Conservation (phyloP, 2,113 vertebrate species). For the Malurus elegans region DNA sequence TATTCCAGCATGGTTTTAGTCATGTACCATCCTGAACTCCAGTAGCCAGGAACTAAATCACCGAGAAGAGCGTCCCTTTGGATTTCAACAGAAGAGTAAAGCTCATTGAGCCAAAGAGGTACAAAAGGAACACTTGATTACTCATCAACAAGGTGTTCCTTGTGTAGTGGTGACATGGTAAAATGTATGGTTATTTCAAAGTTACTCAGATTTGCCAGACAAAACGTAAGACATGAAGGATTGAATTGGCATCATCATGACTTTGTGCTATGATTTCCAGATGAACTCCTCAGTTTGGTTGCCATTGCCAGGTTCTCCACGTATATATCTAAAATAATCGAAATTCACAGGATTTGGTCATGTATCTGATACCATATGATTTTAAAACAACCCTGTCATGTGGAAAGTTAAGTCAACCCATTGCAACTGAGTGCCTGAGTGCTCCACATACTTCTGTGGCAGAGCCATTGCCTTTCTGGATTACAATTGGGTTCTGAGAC, state of each 20-base stretch:
- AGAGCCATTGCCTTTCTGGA: not conserved
- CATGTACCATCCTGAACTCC: rapidly evolving
- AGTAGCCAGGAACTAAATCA: not conserved
- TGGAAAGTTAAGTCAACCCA: not conserved
- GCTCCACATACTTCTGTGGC: not conserved
- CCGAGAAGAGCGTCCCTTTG: not conserved
- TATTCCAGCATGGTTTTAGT: not conserved
- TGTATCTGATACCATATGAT: not conserved
- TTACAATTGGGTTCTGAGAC: not conserved
- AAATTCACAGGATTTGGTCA: not conserved
- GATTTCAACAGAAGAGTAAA: not conserved
- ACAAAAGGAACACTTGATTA: not conserved
- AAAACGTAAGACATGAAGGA: not conserved
- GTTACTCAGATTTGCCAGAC: not conserved
- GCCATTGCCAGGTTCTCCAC: not conserved
- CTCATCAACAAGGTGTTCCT: not conserved
- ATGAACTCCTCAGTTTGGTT: not conserved
- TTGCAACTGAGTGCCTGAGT: not conserved
- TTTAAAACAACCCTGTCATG: not conserved
- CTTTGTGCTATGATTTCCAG: not conserved
- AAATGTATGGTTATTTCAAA: not conserved
- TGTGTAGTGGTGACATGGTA: not conserved
- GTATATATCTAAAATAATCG: not conserved
- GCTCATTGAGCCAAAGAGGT: not conserved
- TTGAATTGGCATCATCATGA: not conserved